phyloP scores from a whole-genome alignment of 2,888 invertebrate species.

The Harmothoe impar region DNA sequence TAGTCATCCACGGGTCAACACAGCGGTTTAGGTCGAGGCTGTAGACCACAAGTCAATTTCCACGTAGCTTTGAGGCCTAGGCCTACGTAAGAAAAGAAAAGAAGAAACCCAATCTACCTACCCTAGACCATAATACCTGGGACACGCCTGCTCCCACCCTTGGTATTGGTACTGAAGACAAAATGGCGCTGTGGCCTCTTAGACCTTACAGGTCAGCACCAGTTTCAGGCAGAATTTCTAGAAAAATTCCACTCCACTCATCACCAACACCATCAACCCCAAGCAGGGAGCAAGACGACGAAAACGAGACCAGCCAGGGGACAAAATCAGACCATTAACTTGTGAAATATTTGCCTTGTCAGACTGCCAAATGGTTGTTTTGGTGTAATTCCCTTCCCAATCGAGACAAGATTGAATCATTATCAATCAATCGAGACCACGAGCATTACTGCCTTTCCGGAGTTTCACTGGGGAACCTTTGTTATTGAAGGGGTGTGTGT shows the following conservation, averaged over 20 bases:
- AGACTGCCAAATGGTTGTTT: constrained; percentile 27
- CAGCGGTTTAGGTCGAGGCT: too few relatives aligned
- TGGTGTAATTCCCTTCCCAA: constrained; percentile 31
- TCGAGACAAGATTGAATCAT: constrained; percentile 28
- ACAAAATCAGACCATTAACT: constrained; percentile 2
- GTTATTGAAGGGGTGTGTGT: not conserved
- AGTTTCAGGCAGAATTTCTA: not conserved
- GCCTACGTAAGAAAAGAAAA: too few relatives aligned
- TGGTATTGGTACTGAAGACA: too few relatives aligned
- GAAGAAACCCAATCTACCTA: too few relatives aligned
- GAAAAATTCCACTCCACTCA: not conserved
- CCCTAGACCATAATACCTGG: too few relatives aligned
- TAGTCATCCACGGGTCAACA: too few relatives aligned
- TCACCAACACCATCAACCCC: not conserved
- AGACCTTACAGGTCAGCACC: too few relatives aligned
- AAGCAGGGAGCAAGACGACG: not conserved
- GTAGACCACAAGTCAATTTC: too few relatives aligned
- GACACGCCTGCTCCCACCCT: too few relatives aligned
- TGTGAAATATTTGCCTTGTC: constrained; percentile 39
- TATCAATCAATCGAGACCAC: constrained; percentile 6
- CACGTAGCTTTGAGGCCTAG: too few relatives aligned
- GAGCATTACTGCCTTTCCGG: constrained; percentile 8
- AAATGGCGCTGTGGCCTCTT: too few relatives aligned
- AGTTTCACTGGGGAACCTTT: not conserved
- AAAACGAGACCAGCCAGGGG: not conserved